phyloP scores from a whole-genome alignment of 2,797 vertebrate species.

The Vespertilio murinus region DNA sequence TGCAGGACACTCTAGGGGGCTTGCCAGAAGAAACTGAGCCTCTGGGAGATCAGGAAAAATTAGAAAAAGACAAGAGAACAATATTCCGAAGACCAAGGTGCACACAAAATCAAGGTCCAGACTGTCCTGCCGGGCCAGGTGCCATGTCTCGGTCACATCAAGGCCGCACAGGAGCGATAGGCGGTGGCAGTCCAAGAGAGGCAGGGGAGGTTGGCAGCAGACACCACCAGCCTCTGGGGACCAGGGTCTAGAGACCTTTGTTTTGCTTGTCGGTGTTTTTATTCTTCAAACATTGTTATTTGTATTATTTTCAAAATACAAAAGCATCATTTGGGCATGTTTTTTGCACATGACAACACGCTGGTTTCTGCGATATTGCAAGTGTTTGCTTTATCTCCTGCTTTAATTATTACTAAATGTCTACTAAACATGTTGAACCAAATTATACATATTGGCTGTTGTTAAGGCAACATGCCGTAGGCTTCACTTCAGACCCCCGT shows the following conservation, averaged over 20 bases:
- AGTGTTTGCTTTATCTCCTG: background rate
- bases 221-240: background rate
- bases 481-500: background rate
- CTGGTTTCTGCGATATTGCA: background rate
- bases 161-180: rapidly evolving
- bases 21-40: rapidly evolving
- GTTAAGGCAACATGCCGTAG: background rate
- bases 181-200: rapidly evolving
- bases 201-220: background rate
- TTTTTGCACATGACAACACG: background rate
- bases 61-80: background rate
- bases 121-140: rapidly evolving
- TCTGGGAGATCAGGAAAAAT: background rate
- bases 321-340: background rate
- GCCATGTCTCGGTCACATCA: rapidly evolving
- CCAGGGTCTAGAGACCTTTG: background rate
- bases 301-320: background rate
- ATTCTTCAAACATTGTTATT: background rate
- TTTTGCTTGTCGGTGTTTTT: background rate
- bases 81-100: background rate
- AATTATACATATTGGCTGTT: background rate
- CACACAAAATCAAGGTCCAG: background rate
- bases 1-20: background rate
- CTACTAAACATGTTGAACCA: background rate
- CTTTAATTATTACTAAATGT: background rate